Percentiles rank a stretch among this genome's conserved stretches.
Conservation (phyloP, 2,797 vertebrate species). For the Myotis daubentonii region DNA sequence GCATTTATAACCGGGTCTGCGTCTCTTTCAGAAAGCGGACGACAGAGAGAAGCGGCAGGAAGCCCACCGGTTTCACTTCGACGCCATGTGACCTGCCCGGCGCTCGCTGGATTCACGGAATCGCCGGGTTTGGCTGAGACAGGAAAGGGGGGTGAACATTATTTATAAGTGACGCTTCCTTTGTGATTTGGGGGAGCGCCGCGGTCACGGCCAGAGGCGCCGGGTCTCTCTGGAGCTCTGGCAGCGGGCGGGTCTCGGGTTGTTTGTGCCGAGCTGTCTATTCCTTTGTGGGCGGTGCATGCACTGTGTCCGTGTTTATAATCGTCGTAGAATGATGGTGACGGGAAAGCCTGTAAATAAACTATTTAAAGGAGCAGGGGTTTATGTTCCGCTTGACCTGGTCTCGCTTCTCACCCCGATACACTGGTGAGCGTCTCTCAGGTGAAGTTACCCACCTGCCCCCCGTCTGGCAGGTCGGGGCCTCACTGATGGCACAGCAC, state of each 20-base stretch:
- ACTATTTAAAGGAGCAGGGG: slow-evolving; percentile 66
- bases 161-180: slow-evolving; percentile 85
- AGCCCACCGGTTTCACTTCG: slow-evolving; percentile 98
- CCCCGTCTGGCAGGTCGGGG: slow-evolving; percentile 18
- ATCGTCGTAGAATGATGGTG: slow-evolving; percentile 70
- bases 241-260: too few relatives aligned
- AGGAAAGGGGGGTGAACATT: slow-evolving; percentile 70
- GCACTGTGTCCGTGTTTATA: slow-evolving; percentile 70
- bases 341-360: slow-evolving; percentile 80
- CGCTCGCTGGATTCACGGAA: slow-evolving; percentile 74
- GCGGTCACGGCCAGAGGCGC: slow-evolving; percentile 52
- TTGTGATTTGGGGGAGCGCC: slow-evolving; percentile 84
- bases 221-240: too few relatives aligned
- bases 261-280: slow-evolving; percentile 70
- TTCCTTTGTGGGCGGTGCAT: slow-evolving; percentile 77
- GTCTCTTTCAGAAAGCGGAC: slow-evolving; percentile 95
- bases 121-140: slow-evolving; percentile 64
- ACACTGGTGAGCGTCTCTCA: slow-evolving; percentile 64
- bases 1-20: background rate
- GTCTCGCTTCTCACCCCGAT: slow-evolving; percentile 70
- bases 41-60: slow-evolving; percentile 98
- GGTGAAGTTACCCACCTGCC: slow-evolving; percentile 48
- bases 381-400: slow-evolving; percentile 66
- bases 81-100: slow-evolving; percentile 93
- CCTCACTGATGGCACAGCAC: background rate